These are phyloP conservation scores for Drosophila repletoides DNA, from an alignment of 1,140 invertebrate species.

Conservation along the genomic window DNA sequence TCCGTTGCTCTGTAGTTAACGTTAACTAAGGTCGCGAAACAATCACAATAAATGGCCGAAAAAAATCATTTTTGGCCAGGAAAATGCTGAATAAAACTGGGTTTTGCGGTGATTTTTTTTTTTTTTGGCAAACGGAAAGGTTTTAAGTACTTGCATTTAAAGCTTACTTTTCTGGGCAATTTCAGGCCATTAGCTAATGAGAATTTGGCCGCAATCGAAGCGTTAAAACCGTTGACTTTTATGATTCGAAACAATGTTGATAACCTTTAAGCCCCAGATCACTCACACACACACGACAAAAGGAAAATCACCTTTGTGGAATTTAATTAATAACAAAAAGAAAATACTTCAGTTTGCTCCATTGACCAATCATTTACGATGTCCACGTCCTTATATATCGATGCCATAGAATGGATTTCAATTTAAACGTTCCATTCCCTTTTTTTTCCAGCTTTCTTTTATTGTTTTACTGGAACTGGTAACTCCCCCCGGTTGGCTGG, in stretches of 20 bases:
- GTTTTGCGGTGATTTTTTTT: constrained; percentile 45
- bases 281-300: constrained; percentile 12
- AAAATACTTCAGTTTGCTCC: constrained; percentile 46
- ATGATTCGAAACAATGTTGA: constrained; percentile 20
- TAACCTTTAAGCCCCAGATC: not conserved
- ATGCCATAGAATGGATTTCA: constrained; percentile 65
- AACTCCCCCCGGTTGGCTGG: not conserved
- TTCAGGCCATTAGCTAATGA: constrained; percentile 73
- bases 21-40: too few species aligned
- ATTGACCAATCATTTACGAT: constrained; percentile 60
- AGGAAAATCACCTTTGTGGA: constrained; percentile 59
- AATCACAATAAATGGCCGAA: constrained; percentile 74
- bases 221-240: constrained; percentile 54
- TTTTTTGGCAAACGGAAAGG: not conserved
- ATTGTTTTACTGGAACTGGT: not conserved
- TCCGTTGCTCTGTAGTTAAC: too few species aligned
- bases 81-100: constrained; percentile 44
- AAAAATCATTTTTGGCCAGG: constrained; percentile 56
- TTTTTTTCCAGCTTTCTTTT: too few species aligned
- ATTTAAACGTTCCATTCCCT: constrained; percentile 63
- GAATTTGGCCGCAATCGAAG: constrained; percentile 11
- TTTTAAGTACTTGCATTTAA: constrained; percentile 52
- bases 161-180: constrained; percentile 32
- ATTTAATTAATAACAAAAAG: constrained; percentile 72
- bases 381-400: not conserved